Evolutionary conservation across 2,888 invertebrate species (phyloP), one percentile per base, ranked within the genome.

Genomic region (Magallana nippona): DNA sequence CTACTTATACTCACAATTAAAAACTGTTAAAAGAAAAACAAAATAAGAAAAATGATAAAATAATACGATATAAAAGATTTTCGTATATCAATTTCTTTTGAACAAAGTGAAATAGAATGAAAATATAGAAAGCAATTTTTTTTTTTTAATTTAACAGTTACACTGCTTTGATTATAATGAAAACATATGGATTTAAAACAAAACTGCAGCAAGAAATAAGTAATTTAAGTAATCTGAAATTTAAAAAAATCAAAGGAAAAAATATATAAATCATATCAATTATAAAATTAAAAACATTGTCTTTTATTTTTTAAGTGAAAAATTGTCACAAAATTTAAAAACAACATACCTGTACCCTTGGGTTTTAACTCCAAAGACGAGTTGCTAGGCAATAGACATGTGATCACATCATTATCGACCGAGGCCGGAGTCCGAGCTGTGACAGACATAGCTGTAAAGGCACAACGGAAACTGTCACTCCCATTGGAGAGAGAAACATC

Each of bases 291-390:
- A 44, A 8, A 8, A 44, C 5, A 44, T 44, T 44, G 44, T 44
- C 44, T 8, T 44, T 44, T 44, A 44, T 44, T 44, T 44, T 44
- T 44, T 44, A 44, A 8, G 44, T 44, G 44, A 44, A 44, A 8
- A 44, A 44, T 5, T 44, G 44, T 60, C 62, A 60, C 1, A 19
- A 60, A 19, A 60, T 60, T 10, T 60, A 17, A 60, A 60, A 11
- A 60, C n/a, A 60, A 89, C 90, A 89, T 88, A 92, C 92, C 92
- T 89, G 90, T 89, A 88, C 91, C 91, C 83, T 87, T 82, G 19
- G 90, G 90, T 19, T 92, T 86, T 32, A 82, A 83, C 56, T 90
- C 90, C n/a, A 92, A 82, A 63, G 88, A 87, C 10, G 82, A 84
- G 44, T 85, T 85, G 11, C 83, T 81, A 44, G 92, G 92, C n/a